Evolutionary conservation across 2,888 invertebrate genomes (phyloP).

Genomic region (Sinopyrophorus schimmeli): DNA sequence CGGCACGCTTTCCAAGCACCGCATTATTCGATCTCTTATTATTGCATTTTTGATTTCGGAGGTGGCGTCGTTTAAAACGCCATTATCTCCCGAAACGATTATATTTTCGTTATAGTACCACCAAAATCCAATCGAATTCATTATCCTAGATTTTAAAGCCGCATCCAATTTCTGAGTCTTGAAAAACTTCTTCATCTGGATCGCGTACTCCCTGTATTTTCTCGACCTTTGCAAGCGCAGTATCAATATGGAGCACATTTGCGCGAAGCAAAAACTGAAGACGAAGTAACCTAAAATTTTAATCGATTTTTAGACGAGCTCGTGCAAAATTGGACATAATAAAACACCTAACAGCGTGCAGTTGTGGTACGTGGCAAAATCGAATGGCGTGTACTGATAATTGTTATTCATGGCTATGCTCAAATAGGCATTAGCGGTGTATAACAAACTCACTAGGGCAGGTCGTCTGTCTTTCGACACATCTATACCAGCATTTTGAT

Average conservation of each 20-base stretch:
- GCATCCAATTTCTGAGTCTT: slow-evolving; percentile 57
- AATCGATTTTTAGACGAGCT: too few species aligned
- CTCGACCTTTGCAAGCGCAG: slow-evolving; percentile 20
- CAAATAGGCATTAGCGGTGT: slow-evolving; percentile 13
- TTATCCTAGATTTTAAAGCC: slow-evolving; percentile 55
- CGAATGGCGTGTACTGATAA: slow-evolving; percentile 1
- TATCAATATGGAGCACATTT: slow-evolving; percentile 24
- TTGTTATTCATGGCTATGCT: slow-evolving; percentile 6
- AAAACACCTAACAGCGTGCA: neutral
- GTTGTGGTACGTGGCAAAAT: neutral
- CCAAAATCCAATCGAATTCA: slow-evolving; percentile 58
- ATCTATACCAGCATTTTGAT: neutral
- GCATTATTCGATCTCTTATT: slow-evolving; percentile 21
- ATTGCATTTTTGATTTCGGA: slow-evolving; percentile 28
- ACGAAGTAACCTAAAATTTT: slow-evolving; percentile 28
- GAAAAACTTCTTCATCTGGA: slow-evolving; percentile 59
- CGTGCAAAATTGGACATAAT: neutral
- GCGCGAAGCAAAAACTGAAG: slow-evolving; percentile 25
- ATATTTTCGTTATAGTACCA: slow-evolving; percentile 59
- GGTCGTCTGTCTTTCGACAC: neutral
- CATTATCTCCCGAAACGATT: slow-evolving; percentile 18
- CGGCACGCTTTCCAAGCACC: slow-evolving; percentile 22
- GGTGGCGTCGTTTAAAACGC: slow-evolving; percentile 28
- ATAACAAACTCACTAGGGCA: slow-evolving; percentile 10
- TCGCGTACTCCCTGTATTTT: slow-evolving; percentile 56